A percentile compares a stretch with the other conserved stretches of the same genome.
phyloP scores from a whole-genome alignment of 2,888 invertebrate species.

The Phlogophora meticulosa region DNA sequence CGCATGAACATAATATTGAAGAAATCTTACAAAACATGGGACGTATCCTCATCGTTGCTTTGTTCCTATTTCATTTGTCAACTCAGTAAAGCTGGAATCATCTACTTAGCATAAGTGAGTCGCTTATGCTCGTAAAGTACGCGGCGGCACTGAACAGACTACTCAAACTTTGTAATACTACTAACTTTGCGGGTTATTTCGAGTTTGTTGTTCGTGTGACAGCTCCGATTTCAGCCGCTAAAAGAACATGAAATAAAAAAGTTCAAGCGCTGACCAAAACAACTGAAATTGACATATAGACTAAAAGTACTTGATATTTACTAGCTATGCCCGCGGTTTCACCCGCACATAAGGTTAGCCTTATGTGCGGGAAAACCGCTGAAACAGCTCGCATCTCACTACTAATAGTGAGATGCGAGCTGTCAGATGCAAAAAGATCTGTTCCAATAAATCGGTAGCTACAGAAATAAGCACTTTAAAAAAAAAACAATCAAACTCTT shows the following conservation, averaged over 20 bases:
- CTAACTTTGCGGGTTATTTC: constrained; percentile 59
- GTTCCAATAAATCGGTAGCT: too few relatives aligned
- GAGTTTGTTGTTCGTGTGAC: constrained; percentile 33
- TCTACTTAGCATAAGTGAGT: constrained; percentile 65
- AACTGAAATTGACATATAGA: too few relatives aligned
- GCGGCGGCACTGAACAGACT: constrained; percentile 41
- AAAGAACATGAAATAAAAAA: constrained; percentile 13
- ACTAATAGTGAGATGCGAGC: too few relatives aligned
- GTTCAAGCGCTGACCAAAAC: too few relatives aligned
- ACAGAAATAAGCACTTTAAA: neutral
- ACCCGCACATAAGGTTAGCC: too few relatives aligned
- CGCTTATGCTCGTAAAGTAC: constrained; percentile 57
- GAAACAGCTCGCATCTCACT: too few relatives aligned
- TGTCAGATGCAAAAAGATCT: too few relatives aligned
- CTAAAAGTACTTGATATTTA: too few relatives aligned
- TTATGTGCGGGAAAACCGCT: too few relatives aligned
- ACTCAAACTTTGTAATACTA: constrained; percentile 54
- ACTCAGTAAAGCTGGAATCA: constrained; percentile 56
- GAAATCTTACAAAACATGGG: constrained; percentile 16
- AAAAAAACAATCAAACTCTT: neutral
- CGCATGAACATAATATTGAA: constrained; percentile 21
- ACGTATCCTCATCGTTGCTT: constrained; percentile 23
- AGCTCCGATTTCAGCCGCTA: constrained; percentile 20
- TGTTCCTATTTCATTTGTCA: constrained; percentile 53
- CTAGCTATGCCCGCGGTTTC: too few relatives aligned